Evolutionary conservation across 2,797 vertebrate genomes (phyloP).

Genomic region (Caiman crocodilus): DNA sequence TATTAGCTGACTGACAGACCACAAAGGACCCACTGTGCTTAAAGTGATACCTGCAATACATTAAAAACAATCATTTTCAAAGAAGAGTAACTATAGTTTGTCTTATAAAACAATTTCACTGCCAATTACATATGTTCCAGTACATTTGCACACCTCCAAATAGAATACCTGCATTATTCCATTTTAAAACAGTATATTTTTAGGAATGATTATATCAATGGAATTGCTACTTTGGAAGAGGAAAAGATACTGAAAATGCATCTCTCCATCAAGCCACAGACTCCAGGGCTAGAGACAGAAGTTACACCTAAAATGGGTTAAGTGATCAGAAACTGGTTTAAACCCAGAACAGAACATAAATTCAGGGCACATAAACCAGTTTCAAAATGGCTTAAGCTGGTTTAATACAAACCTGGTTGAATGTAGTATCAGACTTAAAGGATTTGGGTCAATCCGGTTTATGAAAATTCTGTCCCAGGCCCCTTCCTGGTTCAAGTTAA

Average conservation of each 20-base stretch:
- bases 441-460: too few relatives aligned
- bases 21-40: neutral
- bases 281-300: too few relatives aligned
- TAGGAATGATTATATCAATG: neutral
- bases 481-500: too few relatives aligned
- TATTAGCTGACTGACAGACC: neutral
- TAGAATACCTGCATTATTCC: neutral
- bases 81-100: neutral
- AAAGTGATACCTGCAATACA: neutral
- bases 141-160: neutral
- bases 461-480: too few relatives aligned
- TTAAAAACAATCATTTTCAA: neutral
- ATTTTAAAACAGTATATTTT: neutral
- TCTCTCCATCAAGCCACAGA: neutral
- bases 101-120: neutral
- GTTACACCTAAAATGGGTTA: too few relatives aligned
- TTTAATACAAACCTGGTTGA: too few relatives aligned
- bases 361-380: too few relatives aligned
- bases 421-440: too few relatives aligned
- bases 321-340: too few relatives aligned
- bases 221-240: neutral
- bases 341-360: too few relatives aligned
- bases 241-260: neutral
- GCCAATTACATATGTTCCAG: neutral
- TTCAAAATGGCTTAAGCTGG: too few relatives aligned